These are phyloP conservation scores for Spea hammondii DNA, from an alignment of 2,797 vertebrate genomes.

Conservation along the genomic window DNA sequence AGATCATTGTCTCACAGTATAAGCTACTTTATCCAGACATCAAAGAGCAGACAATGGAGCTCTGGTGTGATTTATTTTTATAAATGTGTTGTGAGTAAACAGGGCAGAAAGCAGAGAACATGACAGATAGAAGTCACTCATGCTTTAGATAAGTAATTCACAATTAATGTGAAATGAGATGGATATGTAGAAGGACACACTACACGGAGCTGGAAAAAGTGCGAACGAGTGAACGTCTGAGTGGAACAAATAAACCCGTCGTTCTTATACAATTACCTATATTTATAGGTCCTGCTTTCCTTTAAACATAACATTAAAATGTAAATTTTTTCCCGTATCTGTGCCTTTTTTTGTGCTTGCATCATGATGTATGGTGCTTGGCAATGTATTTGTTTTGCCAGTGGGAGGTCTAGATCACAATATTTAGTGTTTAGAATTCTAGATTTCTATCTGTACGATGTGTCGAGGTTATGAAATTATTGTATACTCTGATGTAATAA, in stretches of 20 bases:
- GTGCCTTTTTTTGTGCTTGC: no score
- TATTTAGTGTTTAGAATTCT: no score
- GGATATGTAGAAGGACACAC: background rate
- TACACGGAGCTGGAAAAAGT: background rate
- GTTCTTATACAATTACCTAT: no score
- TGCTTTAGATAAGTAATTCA: conserved; percentile 26
- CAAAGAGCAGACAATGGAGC: conserved; percentile 4
- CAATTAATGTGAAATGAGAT: conserved; percentile 22
- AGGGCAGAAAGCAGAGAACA: background rate
- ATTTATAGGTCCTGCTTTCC: no score
- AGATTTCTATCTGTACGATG: no score
- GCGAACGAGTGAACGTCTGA: background rate
- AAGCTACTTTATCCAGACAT: background rate
- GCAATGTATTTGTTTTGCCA: no score
- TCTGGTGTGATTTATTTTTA: conserved; percentile 9
- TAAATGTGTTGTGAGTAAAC: background rate
- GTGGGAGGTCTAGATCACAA: no score
- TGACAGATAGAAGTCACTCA: conserved; percentile 18
- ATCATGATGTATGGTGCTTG: no score
- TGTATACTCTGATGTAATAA: no score
- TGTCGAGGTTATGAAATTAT: no score
- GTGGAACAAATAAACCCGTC: background rate
- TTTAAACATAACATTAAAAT: no score
- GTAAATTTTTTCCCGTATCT: no score
- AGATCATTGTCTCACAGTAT: conserved; percentile 7